Percentiles rank a stretch among this genome's conserved stretches.
These are phyloP conservation scores for Abrostola tripartita DNA, from an alignment of 2,888 invertebrate genomes.

Conservation along the genomic window DNA sequence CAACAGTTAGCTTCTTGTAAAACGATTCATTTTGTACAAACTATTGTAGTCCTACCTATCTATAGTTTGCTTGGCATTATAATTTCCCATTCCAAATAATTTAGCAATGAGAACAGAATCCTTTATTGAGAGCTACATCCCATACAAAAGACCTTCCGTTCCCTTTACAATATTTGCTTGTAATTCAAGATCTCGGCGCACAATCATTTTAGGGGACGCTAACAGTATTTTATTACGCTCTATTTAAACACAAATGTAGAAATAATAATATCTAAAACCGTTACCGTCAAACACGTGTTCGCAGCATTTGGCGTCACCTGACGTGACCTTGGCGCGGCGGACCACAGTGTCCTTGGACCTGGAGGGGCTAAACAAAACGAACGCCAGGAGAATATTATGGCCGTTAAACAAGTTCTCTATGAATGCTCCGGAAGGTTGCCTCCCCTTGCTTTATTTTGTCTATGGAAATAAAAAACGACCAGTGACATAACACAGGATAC, in stretches of 20 bases:
- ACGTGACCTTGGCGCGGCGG: conserved; percentile 57
- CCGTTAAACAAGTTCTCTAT: conserved; percentile 62
- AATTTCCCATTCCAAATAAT: background rate
- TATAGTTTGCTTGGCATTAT: background rate
- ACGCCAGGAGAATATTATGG: conserved; percentile 53
- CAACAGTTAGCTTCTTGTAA: too few species aligned
- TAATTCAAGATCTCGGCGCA: conserved; percentile 13
- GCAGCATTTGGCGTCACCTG: conserved; percentile 53
- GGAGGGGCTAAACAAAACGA: conserved; percentile 58
- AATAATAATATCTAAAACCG: conserved; percentile 44
- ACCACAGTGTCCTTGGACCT: conserved; percentile 55
- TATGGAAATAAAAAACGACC: conserved; percentile 37
- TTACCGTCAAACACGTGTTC: conserved; percentile 50
- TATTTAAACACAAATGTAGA: conserved; percentile 31
- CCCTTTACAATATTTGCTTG: background rate
- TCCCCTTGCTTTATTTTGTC: conserved; percentile 52
- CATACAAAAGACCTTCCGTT: background rate
- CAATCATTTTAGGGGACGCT: conserved; percentile 5
- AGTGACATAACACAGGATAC: conserved; percentile 31
- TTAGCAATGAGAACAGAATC: background rate
- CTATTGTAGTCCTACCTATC: too few species aligned
- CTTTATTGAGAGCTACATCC: conserved; percentile 14
- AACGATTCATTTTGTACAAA: too few species aligned
- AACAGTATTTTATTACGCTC: conserved; percentile 18
- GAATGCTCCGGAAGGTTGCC: conserved; percentile 57